These are phyloP conservation scores for Chloroclysta siterata DNA, from an alignment of 2,888 invertebrate species.

Conservation along the genomic window DNA sequence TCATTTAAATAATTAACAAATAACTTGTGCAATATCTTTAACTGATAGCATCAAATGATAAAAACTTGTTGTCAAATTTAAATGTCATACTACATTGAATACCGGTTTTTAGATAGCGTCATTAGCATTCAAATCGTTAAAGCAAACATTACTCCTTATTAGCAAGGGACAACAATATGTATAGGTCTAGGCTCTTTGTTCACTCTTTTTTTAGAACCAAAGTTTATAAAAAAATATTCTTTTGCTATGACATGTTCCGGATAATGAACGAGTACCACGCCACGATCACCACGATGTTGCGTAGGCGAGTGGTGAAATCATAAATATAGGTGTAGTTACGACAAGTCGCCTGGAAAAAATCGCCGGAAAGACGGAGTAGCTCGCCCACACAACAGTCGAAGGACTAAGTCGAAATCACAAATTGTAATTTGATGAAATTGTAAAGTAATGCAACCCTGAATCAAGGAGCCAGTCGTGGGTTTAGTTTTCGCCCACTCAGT, in stretches of 20 bases:
- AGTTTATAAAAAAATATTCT: no score
- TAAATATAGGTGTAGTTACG: no score
- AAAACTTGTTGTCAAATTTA: conserved; percentile 8
- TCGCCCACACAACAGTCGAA: no score
- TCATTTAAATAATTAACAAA: conserved; percentile 45
- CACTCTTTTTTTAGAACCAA: no score
- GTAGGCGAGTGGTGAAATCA: no score
- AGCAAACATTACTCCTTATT: background rate
- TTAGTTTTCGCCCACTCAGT: background rate
- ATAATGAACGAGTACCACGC: no score
- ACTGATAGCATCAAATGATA: conserved; percentile 4
- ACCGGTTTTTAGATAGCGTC: conserved; percentile 30
- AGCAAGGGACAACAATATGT: background rate
- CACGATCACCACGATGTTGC: no score
- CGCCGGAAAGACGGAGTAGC: no score
- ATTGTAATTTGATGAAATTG: background rate
- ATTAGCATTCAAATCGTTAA: background rate
- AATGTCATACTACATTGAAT: conserved; percentile 2
- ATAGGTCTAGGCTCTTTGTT: background rate
- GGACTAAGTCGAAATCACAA: no score
- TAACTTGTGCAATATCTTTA: conserved; percentile 30
- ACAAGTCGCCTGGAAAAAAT: no score
- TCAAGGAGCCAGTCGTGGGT: background rate
- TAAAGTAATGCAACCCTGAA: background rate
- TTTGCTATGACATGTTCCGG: no score